Evolutionary conservation across 1,140 invertebrate genomes (phyloP).

Genomic region (silkworm (Bombyx mori)): ASM3026992v2 NC_085119.1:7607001-7607500

Average conservation of each 20-base stretch:
- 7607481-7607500: slow-evolving; percentile 88
- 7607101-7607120: slow-evolving; percentile 81
- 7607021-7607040: slow-evolving; percentile 86
- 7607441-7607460: slow-evolving; percentile 86
- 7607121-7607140: slow-evolving; percentile 81
- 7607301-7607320: no score
- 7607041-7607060: slow-evolving; percentile 85
- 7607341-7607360: no score
- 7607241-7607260: no score
- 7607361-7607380: no score
- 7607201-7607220: no score
- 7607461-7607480: slow-evolving; percentile 89
- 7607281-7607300: no score
- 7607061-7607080: slow-evolving; percentile 79
- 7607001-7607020: slow-evolving; percentile 58
- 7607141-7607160: slow-evolving; percentile 76
- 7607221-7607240: no score
- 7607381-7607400: no score
- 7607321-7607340: no score
- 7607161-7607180: neutral
- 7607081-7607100: slow-evolving; percentile 81
- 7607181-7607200: neutral
- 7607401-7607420: no score
- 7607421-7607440: slow-evolving; percentile 16
- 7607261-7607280: no score